A percentile compares a stretch with the other conserved stretches of the same genome.
phyloP scores from a whole-genome alignment of 2,113 vertebrate species.

The Petromus typicus region DNA sequence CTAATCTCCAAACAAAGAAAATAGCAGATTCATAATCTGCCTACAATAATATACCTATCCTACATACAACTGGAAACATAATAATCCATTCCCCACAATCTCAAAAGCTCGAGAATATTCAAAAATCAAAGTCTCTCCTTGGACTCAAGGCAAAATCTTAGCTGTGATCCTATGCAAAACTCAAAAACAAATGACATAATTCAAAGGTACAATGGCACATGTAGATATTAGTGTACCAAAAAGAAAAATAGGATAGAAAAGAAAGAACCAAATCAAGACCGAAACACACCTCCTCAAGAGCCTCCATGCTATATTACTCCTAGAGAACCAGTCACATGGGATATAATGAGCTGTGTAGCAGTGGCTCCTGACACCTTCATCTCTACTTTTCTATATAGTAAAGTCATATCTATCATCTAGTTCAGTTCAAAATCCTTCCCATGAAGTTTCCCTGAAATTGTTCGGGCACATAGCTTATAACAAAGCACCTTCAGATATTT shows the following conservation, averaged over 20 bases:
- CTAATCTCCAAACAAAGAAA: not conserved
- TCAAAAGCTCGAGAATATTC: not conserved
- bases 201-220: not conserved
- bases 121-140: not conserved
- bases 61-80: not conserved
- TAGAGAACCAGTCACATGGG: not conserved
- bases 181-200: not conserved
- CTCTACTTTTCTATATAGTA: not conserved
- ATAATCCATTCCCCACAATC: not conserved
- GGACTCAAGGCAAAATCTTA: not conserved
- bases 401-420: not conserved
- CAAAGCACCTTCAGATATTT: not conserved
- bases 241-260: not conserved
- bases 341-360: not conserved
- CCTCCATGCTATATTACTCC: not conserved
- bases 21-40: not conserved
- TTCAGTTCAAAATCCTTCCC: slow-evolving; percentile 14
- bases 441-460: slow-evolving; percentile 21
- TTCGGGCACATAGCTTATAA: not conserved
- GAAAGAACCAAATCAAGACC: not conserved
- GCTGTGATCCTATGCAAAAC: not conserved
- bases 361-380: not conserved
- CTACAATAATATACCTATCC: not conserved
- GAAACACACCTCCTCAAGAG: not conserved
- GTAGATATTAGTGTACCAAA: not conserved